Base-by-base conservation (phyloP, 2,888 invertebrate genomes). In the Gastracanthus pulcherrimus region DNA sequence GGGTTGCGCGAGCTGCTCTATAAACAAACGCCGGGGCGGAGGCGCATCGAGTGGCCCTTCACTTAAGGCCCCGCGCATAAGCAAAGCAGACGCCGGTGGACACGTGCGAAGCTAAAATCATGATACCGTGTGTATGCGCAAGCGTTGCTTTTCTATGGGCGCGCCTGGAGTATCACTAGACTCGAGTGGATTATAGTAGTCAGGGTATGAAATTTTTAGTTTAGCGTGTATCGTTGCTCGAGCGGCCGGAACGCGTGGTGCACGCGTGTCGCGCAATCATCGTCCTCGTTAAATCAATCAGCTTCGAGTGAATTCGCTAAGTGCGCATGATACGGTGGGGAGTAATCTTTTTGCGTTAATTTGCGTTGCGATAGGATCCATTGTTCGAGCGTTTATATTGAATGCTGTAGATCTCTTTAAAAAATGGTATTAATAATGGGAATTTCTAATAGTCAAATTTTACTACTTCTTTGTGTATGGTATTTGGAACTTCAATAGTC, bases 61-160 rank as follows among this genome's bases (percentile, higher is more conserved):
- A 82, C 88, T 90, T 69, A 72, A 29, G 26, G 60, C n/a, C n/a
- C n/a, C n/a, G n/a, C 34, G 51, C 6, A 23, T 69, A 79, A 89
- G 89, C 87, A 88, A 88, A 87, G 87, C 86, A 84, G 84, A 85
- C 85, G 76, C 85, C 72, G 86, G 80, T 82, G 82, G 88, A 86
- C 91, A 91, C 91, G 91, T 91, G 91, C 90, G 84, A 87, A 86
- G 86, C 88, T 90, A 89, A 91, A 90, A 90, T 91, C 91, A 90
- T 90, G 90, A 91, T 91, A 89, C 88, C 85, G 87, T 88, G 87
- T 7, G 19, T n/a, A n/a, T n/a, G 31, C 86, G 85, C 85, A 88
- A 86, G 86, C 86, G 85, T 84, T 82, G 85, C 87, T 88, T 88
- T 90, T 89, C 89, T 89, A 87, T 83, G 36, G n/a, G n/a, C 48